These are phyloP conservation scores for Silvanus unidentatus DNA, from an alignment of 2,888 invertebrate species.

Conservation along the genomic window DNA sequence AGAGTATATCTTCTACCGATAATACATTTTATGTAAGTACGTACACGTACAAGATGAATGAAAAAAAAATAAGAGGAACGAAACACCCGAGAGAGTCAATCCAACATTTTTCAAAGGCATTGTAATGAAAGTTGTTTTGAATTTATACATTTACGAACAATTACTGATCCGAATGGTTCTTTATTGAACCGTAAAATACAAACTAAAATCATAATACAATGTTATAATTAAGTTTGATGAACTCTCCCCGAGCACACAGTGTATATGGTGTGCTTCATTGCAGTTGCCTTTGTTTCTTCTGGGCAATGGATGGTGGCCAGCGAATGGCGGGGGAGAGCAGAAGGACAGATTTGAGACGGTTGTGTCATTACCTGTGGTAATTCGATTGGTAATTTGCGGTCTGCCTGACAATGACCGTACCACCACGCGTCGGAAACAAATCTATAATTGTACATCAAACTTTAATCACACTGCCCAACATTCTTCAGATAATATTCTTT, in stretches of 20 bases:
- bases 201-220: slow-evolving; percentile 21
- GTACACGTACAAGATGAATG: no score
- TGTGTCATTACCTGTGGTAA: slow-evolving; percentile 35
- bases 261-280: slow-evolving; percentile 5
- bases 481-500: slow-evolving; percentile 24
- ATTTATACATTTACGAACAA: slow-evolving; percentile 7
- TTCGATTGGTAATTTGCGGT: slow-evolving; percentile 44
- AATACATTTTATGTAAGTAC: no score
- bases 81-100: no score
- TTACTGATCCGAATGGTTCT: slow-evolving; percentile 14
- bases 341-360: slow-evolving; percentile 24
- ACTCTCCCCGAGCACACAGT: slow-evolving; percentile 8
- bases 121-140: not conserved
- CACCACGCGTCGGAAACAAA: slow-evolving; percentile 41
- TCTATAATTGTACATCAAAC: slow-evolving; percentile 42
- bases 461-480: slow-evolving; percentile 30
- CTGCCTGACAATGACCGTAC: slow-evolving; percentile 40
- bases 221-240: slow-evolving; percentile 26
- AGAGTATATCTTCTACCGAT: no score
- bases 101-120: no score
- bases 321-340: not conserved
- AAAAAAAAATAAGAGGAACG: no score
- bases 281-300: slow-evolving; percentile 11
- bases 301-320: not conserved
- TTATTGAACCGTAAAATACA: slow-evolving; percentile 22